These are phyloP conservation scores for Anomalospiza imberbis DNA, from an alignment of 2,797 vertebrate species.

Conservation along the genomic window DNA sequence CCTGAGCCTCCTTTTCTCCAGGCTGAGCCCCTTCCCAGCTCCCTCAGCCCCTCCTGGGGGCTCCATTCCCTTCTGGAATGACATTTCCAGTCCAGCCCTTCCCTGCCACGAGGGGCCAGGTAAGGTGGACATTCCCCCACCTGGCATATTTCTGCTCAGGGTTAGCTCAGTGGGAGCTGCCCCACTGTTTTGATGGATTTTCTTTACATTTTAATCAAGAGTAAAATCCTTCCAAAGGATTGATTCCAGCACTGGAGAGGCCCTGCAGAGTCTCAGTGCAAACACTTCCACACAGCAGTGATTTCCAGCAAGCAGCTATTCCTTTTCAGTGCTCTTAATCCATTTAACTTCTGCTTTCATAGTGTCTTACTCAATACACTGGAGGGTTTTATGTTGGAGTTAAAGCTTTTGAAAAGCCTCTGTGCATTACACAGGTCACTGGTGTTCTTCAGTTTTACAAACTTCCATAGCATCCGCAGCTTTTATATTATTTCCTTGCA, in stretches of 20 bases:
- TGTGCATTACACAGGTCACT: neutral
- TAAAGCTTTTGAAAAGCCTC: neutral
- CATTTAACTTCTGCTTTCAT: slow-evolving; percentile 14
- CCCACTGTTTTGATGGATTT: neutral
- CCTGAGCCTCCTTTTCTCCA: neutral
- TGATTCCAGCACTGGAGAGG: neutral
- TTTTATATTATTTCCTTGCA: neutral
- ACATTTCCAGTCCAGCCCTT: neutral
- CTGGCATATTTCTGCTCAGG: neutral
- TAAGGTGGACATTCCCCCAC: accelerated
- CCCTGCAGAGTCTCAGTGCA: neutral
- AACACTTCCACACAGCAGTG: neutral
- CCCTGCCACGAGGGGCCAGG: neutral
- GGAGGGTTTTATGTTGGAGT: neutral
- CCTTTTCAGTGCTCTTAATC: slow-evolving; percentile 30
- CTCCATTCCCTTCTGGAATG: neutral
- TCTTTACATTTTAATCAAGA: slow-evolving; percentile 4
- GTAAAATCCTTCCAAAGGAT: neutral
- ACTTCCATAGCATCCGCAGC: neutral
- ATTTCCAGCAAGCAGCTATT: neutral
- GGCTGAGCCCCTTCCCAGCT: neutral
- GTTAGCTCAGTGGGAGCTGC: neutral
- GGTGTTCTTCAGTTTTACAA: neutral
- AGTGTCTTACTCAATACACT: neutral
- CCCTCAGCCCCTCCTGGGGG: neutral